Conservation (phyloP, 1,140 invertebrate genomes). For the Chironomus striatipennis region DNA sequence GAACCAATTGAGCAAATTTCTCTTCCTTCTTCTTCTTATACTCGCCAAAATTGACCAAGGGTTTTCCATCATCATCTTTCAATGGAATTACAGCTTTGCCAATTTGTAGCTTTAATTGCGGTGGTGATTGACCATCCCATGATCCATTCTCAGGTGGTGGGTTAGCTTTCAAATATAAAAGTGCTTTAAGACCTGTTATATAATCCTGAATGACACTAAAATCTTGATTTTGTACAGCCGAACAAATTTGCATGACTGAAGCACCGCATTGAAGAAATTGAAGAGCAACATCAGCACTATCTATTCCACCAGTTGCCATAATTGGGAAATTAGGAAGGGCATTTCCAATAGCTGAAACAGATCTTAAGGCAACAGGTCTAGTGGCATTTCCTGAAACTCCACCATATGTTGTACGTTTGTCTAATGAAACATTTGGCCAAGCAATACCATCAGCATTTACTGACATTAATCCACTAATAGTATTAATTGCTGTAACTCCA, state of each 20-base stretch:
- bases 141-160: constrained; percentile 48
- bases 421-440: constrained; percentile 83
- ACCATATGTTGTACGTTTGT: constrained; percentile 86
- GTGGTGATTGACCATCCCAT: constrained; percentile 93
- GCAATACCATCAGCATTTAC: constrained; percentile 67
- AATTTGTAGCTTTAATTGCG: constrained; percentile 79
- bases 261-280: constrained; percentile 92
- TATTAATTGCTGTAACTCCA: constrained; percentile 96
- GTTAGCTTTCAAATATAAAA: constrained; percentile 71
- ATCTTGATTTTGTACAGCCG: constrained; percentile 97
- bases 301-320: constrained; percentile 91
- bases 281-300: constrained; percentile 86
- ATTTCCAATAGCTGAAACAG: constrained; percentile 77
- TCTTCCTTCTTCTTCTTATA: constrained; percentile 67
- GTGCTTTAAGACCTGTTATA: constrained; percentile 76
- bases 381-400: constrained; percentile 95
- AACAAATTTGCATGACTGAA: constrained; percentile 85
- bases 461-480: constrained; percentile 88
- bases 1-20: constrained; percentile 51
- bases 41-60: constrained; percentile 84
- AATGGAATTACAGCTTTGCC: constrained; percentile 74
- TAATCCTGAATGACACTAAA: constrained; percentile 94
- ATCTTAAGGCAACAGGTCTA: constrained; percentile 81
- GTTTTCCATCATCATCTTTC: constrained; percentile 54
- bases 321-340: constrained; percentile 83